phyloP scores from a whole-genome alignment of 2,888 invertebrate species.

The Epirrita christyi region DNA sequence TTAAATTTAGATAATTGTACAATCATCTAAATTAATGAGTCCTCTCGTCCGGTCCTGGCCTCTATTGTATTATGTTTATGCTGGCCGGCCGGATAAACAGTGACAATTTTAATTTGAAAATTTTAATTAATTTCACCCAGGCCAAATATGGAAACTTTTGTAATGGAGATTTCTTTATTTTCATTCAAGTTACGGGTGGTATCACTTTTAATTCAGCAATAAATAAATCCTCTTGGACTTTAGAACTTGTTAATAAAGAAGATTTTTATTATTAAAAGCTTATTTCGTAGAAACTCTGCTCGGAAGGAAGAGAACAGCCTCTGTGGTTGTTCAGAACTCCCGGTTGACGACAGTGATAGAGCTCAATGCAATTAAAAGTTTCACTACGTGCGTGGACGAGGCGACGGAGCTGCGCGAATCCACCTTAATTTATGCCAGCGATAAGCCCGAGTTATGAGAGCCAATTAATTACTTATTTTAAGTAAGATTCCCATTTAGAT shows the following conservation, averaged over 20 bases:
- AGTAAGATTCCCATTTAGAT: conserved; percentile 64
- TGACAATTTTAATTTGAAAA: conserved; percentile 71
- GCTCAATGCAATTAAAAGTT: conserved; percentile 84
- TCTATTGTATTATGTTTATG: conserved; percentile 79
- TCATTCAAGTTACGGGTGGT: conserved; percentile 16
- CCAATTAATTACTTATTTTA: conserved; percentile 81
- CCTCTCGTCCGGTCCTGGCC: conserved; percentile 80
- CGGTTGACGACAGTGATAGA: conserved; percentile 80
- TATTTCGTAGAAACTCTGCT: conserved; percentile 35
- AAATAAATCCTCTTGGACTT: conserved; percentile 16
- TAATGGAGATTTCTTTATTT: conserved; percentile 23
- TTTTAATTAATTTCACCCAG: conserved; percentile 53
- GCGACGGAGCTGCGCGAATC: conserved; percentile 68
- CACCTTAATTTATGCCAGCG: conserved; percentile 81
- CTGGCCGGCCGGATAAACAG: conserved; percentile 67
- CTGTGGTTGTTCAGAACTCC: conserved; percentile 70
- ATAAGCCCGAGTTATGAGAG: conserved; percentile 79
- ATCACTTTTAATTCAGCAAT: conserved; percentile 10
- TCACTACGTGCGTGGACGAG: conserved; percentile 82
- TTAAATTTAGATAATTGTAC: conserved; percentile 86
- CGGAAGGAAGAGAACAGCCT: conserved; percentile 58
- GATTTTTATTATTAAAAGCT: conserved; percentile 40
- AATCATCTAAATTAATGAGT: conserved; percentile 86
- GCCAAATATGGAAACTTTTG: conserved; percentile 29
- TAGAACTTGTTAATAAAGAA: conserved; percentile 36